Conservation (phyloP, 2,113 vertebrate genomes). For the Monopterus albus region DNA sequence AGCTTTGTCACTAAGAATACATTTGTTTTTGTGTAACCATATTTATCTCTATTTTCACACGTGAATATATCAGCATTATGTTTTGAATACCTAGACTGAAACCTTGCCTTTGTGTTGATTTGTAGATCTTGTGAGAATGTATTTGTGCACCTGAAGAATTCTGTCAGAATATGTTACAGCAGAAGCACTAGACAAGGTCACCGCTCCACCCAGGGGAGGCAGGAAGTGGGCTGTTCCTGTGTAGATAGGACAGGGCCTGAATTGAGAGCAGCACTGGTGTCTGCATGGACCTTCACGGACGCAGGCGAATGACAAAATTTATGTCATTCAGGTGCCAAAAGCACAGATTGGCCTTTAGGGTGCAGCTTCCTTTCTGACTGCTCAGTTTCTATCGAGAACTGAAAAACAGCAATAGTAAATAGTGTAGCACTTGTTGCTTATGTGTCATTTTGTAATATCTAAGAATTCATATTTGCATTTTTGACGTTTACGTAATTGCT, state of each 20-base stretch:
- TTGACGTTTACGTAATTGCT: too few species aligned
- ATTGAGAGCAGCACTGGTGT: constrained; percentile 15
- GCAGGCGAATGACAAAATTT: too few species aligned
- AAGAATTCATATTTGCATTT: too few species aligned
- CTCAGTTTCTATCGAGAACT: too few species aligned
- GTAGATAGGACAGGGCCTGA: constrained; percentile 10
- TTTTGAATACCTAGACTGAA: background rate
- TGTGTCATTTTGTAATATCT: too few species aligned
- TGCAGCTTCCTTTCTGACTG: too few species aligned
- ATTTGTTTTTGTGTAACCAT: background rate
- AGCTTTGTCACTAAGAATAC: background rate
- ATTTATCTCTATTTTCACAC: too few species aligned
- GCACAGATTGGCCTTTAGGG: too few species aligned
- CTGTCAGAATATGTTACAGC: background rate
- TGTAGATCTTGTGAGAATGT: background rate
- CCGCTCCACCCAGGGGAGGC: background rate
- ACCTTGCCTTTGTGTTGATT: background rate
- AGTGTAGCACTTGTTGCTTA: too few species aligned
- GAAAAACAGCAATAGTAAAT: too few species aligned
- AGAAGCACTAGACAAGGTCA: constrained; percentile 20
- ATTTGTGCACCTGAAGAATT: background rate
- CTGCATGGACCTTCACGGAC: too few species aligned
- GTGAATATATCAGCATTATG: background rate
- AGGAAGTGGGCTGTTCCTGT: constrained; percentile 22
- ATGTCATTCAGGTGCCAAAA: too few species aligned